These are phyloP conservation scores for Dryobota labecula DNA, from an alignment of 2,888 invertebrate genomes.

Conservation along the genomic window DNA sequence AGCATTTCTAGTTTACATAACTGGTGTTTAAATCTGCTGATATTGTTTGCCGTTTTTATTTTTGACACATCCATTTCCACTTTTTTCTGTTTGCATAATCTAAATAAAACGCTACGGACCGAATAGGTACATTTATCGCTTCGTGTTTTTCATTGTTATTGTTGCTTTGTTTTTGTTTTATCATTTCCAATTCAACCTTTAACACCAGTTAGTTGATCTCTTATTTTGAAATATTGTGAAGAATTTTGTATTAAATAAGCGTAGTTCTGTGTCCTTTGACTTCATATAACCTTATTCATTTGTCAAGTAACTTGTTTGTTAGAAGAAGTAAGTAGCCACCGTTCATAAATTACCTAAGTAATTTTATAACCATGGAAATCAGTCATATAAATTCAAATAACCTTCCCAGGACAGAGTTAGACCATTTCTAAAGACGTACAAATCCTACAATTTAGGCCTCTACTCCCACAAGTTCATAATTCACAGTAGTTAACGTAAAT, in stretches of 20 bases:
- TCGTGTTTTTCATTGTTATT: constrained; percentile 13
- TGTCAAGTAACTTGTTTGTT: too few species aligned
- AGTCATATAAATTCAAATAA: constrained; percentile 13
- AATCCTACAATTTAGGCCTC: constrained; percentile 45
- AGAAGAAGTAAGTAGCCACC: too few species aligned
- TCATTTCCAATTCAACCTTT: too few species aligned
- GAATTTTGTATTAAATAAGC: too few species aligned
- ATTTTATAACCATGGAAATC: background rate
- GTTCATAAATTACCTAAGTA: background rate
- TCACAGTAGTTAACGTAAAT: constrained; percentile 60
- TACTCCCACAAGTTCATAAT: constrained; percentile 50
- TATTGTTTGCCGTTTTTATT: constrained; percentile 44
- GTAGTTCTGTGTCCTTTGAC: too few species aligned
- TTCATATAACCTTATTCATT: too few species aligned
- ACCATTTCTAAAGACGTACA: constrained; percentile 27
- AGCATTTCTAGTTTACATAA: constrained; percentile 49
- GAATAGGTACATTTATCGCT: constrained; percentile 32
- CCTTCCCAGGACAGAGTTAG: constrained; percentile 22
- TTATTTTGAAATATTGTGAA: too few species aligned
- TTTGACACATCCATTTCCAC: constrained; percentile 51
- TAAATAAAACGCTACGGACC: constrained; percentile 42
- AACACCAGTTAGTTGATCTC: too few species aligned
- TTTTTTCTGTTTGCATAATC: constrained; percentile 48
- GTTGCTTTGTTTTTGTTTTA: background rate
- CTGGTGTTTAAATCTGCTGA: constrained; percentile 47